Percentiles rank a stretch among this genome's conserved stretches.
phyloP scores from a whole-genome alignment of 2,797 vertebrate species.

The Remorina albescens region DNA sequence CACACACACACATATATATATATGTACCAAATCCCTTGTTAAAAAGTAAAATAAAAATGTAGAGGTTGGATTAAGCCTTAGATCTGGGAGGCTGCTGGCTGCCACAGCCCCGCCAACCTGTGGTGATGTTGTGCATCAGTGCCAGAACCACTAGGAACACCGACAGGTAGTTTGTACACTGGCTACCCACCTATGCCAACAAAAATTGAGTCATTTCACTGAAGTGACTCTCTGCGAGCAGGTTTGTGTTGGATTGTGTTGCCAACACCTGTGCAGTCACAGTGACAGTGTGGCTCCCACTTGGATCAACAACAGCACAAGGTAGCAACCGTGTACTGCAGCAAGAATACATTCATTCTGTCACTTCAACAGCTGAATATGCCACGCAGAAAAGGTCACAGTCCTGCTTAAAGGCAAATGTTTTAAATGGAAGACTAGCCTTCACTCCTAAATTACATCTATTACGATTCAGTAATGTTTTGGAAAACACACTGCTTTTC shows the following conservation, averaged over 20 bases:
- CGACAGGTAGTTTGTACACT: conserved; percentile 15
- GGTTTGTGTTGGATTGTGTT: background rate
- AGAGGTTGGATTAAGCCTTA: too few relatives aligned
- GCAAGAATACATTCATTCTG: background rate
- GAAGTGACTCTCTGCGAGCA: background rate
- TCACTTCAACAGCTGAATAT: background rate
- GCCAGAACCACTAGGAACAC: conserved; percentile 5
- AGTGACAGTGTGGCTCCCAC: background rate
- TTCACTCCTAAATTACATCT: background rate
- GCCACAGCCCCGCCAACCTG: conserved; percentile 24
- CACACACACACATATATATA: too few relatives aligned
- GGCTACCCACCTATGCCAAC: conserved; percentile 12
- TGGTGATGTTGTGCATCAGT: conserved; percentile 22
- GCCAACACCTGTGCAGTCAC: background rate
- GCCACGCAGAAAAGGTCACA: background rate
- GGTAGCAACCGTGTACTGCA: background rate
- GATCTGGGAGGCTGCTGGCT: conserved; percentile 4
- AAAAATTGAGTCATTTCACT: conserved; percentile 3
- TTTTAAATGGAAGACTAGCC: background rate
- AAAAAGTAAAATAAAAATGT: too few relatives aligned
- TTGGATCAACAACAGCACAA: background rate
- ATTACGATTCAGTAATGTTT: background rate
- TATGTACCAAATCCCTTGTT: too few relatives aligned
- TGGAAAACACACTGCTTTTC: background rate
- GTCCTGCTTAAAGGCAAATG: background rate